Evolutionary conservation across 2,888 invertebrate species (phyloP), one percentile per base, ranked within the genome.

Genomic region (Cosmia pyralina): DNA sequence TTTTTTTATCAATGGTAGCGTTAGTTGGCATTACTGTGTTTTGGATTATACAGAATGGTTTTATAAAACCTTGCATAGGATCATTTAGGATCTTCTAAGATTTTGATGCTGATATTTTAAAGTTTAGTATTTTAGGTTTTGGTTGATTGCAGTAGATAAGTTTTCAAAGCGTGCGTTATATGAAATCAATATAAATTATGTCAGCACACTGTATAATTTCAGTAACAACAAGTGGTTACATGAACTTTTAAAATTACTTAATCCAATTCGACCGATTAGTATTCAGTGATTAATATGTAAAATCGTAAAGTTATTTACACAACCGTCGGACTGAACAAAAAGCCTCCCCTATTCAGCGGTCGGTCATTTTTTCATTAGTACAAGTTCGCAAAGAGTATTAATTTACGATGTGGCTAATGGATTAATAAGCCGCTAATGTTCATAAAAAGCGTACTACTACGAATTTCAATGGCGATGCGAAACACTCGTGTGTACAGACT

Each of bases 401-500:
- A n/a, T 67, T 81, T 75, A 75, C 53, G 60, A 79, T 62, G 67
- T 69, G 71, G 55, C 52, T 79, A 79, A 63, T 75, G 68, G 53
- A 75, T 78, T 69, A 79, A 77, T 80, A 80, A 77, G n/a, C 44
- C 67, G 68, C 60, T 38, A 69, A 82, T 77, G 66, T 69, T 67
- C 41, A 67, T 69, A 69, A 76, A 84, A 83, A 59, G 53, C 38
- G 19, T 41, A 46, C 63, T 63, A 62, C 66, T 60, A 72, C 58
- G 76, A 77, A 81, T 73, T 82, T 71, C 77, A 78, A 73, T 57
- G 75, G 69, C 57, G 55, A 75, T 69, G 76, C 80, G 70, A 77
- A 77, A 75, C 72, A 69, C 17, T 41, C 60, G 68, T 75, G 88
- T 79, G 82, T 58, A 65, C 69, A 66, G 86, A 88, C 84, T 89